Base-by-base conservation (phyloP, 2,888 invertebrate genomes). In the Ormyrus rosae region DNA sequence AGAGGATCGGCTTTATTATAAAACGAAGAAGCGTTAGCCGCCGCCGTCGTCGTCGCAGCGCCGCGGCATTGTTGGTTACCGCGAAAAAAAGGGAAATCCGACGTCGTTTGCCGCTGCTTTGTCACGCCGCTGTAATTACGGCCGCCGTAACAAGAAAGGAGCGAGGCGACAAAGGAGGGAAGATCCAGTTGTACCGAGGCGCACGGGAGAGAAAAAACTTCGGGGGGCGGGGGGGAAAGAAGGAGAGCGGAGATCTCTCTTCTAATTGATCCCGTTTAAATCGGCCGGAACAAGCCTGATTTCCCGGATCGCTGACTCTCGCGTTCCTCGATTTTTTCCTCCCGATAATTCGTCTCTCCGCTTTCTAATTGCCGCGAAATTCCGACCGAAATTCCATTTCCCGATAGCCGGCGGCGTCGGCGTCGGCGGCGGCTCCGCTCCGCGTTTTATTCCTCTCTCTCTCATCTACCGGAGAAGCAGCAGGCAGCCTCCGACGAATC, bases 41-140 rank as follows among this genome's bases (percentile, higher is more conserved):
- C 2, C 19, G 19, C 1, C 19, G 19, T 19, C 19, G 19, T 1
- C 19, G 19, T 1, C 7, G n/a, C 5, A 6, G 56, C 56, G n/a
- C 5, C 56, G 56, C 56, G 56, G 56, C 11, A 56, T 11, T 19
- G 19, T 19, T 19, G n/a, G 56, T 5, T 56, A 56, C 13, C 8
- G 34, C 45, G 56, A 45, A 60, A 72, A 55, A 71, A 19, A 19
- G 19, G 19, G 19, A 19, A 11, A 55, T 56, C n/a, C 48, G 48
- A 55, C 19, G 19, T 46, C 50, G 61, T 55, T 69, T 56, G 53
- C 19, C 10, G 68, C 56, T 63, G 78, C 69, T 80, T 69, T 80
- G 70, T 80, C 80, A 75, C 70, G 70, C 48, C 58, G 53, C 75
- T 58, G 64, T 80, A 80, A 80, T 80, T 80, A 80, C 65, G 56